Base-by-base conservation (phyloP, 2,888 invertebrate genomes). In the Litoditis marina region DNA sequence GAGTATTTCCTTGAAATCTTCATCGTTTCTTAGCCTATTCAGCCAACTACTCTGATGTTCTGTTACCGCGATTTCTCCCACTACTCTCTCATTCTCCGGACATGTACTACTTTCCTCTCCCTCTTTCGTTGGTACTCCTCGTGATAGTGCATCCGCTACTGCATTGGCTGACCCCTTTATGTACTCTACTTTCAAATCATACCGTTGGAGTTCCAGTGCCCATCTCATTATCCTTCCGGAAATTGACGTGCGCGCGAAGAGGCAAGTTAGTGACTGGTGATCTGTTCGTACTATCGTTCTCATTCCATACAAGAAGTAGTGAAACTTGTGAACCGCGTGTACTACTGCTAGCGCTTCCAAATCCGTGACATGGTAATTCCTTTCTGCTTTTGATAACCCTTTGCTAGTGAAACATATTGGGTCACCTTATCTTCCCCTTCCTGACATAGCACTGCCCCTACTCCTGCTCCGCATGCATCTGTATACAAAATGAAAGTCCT, bases 381-480 rank as follows among this genome's bases (percentile, higher is more conserved):
- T 31, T 39, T 66, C 74, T 2, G 68, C 62, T 19, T 53, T 46
- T 2, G 55, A 63, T 53, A 71, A 60, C 11, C 60, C 25, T 30
- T 67, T 70, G 2, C 69, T 68, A 0, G 62, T 56, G 28, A 54
- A 54, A 16, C 25, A 6, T 7, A 52, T 13, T 27, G 50, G 50
- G 22, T n/a, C 47, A n/a, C n/a, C n/a, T 64, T 63, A 11, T 69
- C 62, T 7, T 36, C 11, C 7, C 55, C 61, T 30, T 28, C 25
- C 47, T 76, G 73, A 8, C 63, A 62, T n/a, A 76, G 36, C 0
- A 76, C 67, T 0, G 67, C 71, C n/a, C 71, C 68, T 1, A 76
- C 19, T 8, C 73, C 76, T 5, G 55, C 31, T 19, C 52, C 39
- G 13, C 60, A 60, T 0, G 73, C 76, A 56, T 76, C 76, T 0